Conservation (phyloP, 2,797 vertebrate species). For the Manis javanica region DNA sequence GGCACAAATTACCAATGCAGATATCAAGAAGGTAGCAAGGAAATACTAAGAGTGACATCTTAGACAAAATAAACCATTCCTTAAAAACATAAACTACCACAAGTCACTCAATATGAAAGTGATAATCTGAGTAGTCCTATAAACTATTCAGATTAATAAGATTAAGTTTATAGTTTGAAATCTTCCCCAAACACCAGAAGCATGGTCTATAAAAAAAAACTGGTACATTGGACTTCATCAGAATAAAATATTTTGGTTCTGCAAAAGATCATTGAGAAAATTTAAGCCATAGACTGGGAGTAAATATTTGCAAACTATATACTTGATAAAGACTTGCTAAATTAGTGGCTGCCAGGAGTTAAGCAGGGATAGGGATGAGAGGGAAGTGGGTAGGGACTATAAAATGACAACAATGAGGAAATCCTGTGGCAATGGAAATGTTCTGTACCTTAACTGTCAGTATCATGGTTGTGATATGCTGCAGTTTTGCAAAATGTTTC, state of each 20-base stretch:
- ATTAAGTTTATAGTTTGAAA: not conserved
- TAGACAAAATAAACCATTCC: not conserved
- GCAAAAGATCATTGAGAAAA: not conserved
- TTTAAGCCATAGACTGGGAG: not conserved
- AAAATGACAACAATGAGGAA: not conserved
- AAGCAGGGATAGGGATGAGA: not conserved
- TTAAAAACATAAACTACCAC: not conserved
- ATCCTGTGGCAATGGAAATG: not conserved
- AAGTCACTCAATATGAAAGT: not conserved
- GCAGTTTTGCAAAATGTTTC: not conserved
- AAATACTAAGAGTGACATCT: not conserved
- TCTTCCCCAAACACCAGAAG: not conserved
- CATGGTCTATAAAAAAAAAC: not conserved
- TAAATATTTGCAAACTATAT: not conserved
- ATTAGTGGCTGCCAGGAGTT: not conserved
- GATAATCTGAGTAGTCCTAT: not conserved
- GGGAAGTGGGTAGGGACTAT: not conserved
- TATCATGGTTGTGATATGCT: not conserved
- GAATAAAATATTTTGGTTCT: not conserved
- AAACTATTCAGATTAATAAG: not conserved
- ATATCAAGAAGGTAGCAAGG: not conserved
- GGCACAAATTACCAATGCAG: not conserved
- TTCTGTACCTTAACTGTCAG: not conserved
- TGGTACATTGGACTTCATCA: not conserved
- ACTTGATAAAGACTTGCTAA: not conserved